Conservation (phyloP, 53 echinoderm and acorn worm species). For the Stichopus horrens region DNA sequence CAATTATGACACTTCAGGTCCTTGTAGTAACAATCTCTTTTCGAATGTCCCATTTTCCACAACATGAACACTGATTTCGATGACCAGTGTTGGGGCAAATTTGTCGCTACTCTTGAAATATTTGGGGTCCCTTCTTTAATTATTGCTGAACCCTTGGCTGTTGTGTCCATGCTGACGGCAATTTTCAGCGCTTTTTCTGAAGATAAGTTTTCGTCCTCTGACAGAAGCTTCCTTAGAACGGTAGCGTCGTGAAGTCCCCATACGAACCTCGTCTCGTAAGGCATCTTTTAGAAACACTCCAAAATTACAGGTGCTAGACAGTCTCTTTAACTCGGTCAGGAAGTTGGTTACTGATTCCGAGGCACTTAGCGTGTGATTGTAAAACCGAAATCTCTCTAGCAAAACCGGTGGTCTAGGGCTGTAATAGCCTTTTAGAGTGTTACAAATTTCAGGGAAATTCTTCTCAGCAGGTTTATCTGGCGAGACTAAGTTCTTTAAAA, state of each 20-base stretch:
- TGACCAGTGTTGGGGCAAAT: no score
- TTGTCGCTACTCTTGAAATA: no score
- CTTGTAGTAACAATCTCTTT: no score
- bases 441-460: slow-evolving; percentile 21
- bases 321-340: neutral
- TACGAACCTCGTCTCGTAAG: neutral
- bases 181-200: neutral
- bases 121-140: no score
- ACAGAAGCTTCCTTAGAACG: neutral
- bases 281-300: neutral
- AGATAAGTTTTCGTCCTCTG: neutral
- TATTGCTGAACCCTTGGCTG: neutral
- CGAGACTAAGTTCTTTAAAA: neutral
- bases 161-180: neutral
- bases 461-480: neutral
- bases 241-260: neutral
- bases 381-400: slow-evolving; percentile 28
- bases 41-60: no score
- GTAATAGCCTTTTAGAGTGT: neutral
- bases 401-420: no score
- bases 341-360: neutral
- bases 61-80: no score
- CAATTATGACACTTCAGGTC: no score
- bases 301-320: slow-evolving; percentile 11
- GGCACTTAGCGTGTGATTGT: neutral